Base-by-base conservation (phyloP, 2,797 vertebrate species). In the Loris lydekkerianus region DNA sequence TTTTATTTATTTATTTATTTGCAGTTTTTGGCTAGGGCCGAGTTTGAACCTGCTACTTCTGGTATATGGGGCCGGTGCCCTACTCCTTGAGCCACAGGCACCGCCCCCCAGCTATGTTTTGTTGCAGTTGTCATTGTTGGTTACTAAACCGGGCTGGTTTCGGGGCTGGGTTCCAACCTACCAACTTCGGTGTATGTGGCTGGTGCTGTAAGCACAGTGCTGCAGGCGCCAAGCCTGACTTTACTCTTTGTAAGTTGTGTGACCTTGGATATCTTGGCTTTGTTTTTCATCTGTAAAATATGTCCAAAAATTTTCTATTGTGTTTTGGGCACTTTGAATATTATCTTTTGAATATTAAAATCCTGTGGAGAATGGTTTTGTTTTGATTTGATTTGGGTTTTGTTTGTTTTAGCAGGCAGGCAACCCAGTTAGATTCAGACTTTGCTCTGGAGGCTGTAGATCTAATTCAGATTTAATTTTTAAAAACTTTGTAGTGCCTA, bases 251-350 rank as follows among this genome's bases (percentile, higher is more conserved):
- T 70, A 25, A 40, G 21, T 80, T 91, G 7, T 88, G 23, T 84
- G 69, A 73, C 23, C 20, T 61, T 85, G 56, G 49, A 31, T 5
- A 15, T 85, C 20, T 87, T 87, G 46, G 40, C 70, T 77, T 69
- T 5, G 49, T 83, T 31, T 78, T 82, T 88, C 56, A 77, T 86
- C 18, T 90, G 4, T 89, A 88, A 92, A 92, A 87, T 63, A 60
- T 25, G 21, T 70, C 9, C 82, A 80, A 25, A 85, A 81, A 46
- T 61, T 92, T 97, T 89, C n/a, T 23, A 43, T 80, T 80, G 10
- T 69, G 23, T 83, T n/a, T 17, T 85, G 53, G 18, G 58, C 67
- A 91, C 91, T 92, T 96, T 91, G 21, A 86, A 29, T 86, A 25
- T 90, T 60, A 46, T 27, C 3, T 58, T 72, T 87, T n/a, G 82